phyloP scores from a whole-genome alignment of 1,140 invertebrate genomes.

The Belonocnema kinseyi region DNA sequence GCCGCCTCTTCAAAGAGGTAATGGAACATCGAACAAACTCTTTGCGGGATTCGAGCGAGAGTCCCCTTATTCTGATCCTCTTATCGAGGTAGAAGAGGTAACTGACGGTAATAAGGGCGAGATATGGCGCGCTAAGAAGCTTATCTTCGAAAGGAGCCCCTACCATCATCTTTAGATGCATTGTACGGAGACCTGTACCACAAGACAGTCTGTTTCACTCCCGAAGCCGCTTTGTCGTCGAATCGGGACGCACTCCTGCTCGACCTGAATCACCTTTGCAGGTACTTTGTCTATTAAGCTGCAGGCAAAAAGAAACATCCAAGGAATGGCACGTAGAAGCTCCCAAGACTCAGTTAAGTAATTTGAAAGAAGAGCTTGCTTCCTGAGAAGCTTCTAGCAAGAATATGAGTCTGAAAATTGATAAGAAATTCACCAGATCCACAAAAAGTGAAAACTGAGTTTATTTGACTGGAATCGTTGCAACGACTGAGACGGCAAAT shows the following conservation, averaged over 20 bases:
- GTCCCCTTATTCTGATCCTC: constrained; percentile 54
- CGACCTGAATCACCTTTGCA: background rate
- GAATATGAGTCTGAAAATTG: background rate
- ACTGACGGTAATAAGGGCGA: constrained; percentile 61
- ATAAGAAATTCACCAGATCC: constrained; percentile 1
- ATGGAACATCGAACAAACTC: constrained; percentile 44
- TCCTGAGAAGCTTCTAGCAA: background rate
- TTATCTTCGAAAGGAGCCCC: constrained; percentile 51
- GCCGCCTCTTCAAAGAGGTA: background rate
- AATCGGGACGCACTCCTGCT: background rate
- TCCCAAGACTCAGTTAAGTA: constrained; percentile 2
- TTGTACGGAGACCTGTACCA: constrained; percentile 10
- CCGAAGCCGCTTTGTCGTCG: background rate
- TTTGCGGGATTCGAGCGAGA: constrained; percentile 45
- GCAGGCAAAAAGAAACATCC: constrained; percentile 4
- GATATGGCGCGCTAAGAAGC: constrained; percentile 57
- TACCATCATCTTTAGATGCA: background rate
- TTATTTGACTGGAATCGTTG: background rate
- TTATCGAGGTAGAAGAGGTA: constrained; percentile 58
- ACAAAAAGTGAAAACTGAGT: background rate
- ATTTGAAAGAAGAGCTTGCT: constrained; percentile 1
- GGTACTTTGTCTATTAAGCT: constrained; percentile 18
- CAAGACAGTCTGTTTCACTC: constrained; percentile 24
- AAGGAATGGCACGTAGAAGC: background rate
- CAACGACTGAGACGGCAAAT: background rate